A percentile compares a stretch with the other conserved stretches of the same genome.
Conservation (phyloP, 2,888 invertebrate species). For the Sinhomidia bicolor region DNA sequence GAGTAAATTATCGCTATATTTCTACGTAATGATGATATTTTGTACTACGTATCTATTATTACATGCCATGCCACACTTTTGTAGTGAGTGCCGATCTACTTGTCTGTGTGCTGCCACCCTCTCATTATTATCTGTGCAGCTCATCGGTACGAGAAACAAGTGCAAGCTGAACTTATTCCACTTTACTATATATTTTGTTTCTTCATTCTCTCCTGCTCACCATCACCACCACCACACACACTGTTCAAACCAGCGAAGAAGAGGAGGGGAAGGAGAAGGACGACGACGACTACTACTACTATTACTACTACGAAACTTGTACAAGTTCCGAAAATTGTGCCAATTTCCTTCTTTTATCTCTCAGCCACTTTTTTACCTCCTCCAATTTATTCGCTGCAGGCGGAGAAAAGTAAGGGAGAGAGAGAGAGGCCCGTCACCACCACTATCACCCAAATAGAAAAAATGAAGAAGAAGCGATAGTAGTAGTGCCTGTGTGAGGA, state of each 20-base stretch:
- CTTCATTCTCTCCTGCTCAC: too few species aligned
- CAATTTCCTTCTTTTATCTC: constrained; percentile 24
- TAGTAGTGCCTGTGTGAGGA: constrained; percentile 4
- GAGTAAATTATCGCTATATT: not conserved
- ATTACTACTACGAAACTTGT: not conserved
- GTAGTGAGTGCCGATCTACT: too few species aligned
- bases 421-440: too few species aligned
- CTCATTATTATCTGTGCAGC: not conserved
- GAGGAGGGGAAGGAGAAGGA: too few species aligned
- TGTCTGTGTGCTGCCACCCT: too few species aligned
- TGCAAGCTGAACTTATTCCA: constrained; percentile 10
- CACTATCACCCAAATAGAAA: too few species aligned
- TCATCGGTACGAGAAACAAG: not conserved
- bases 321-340: not conserved
- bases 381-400: not conserved
- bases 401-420: too few species aligned
- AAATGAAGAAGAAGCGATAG: not conserved
- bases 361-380: not conserved
- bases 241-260: too few species aligned
- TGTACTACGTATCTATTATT: not conserved
- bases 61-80: too few species aligned
- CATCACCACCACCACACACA: too few species aligned
- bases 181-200: not conserved
- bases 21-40: constrained; percentile 1
- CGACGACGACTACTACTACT: not conserved